phyloP scores from a whole-genome alignment of 2,113 vertebrate genomes.

The Eclectus roratus region DNA sequence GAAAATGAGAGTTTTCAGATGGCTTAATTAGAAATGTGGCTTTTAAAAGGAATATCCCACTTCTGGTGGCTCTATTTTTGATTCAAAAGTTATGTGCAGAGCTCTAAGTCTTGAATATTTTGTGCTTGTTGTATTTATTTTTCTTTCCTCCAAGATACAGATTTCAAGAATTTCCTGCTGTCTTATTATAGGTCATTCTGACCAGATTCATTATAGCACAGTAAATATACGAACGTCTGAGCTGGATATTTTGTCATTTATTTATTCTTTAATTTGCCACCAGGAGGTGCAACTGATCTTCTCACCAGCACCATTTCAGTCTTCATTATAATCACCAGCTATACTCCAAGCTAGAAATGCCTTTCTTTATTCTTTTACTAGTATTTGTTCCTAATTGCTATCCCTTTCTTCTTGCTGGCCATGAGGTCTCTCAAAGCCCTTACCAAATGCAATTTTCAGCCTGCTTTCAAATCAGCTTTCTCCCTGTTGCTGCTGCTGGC shows the following conservation, averaged over 20 bases:
- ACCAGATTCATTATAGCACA: not conserved
- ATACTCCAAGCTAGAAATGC: not conserved
- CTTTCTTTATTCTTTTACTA: not conserved
- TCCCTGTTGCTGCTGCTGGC: not conserved
- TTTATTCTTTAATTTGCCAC: not conserved
- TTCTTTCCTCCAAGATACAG: not conserved
- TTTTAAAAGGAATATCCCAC: not conserved
- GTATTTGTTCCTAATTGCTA: not conserved
- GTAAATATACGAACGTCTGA: not conserved
- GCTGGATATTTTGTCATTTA: not conserved
- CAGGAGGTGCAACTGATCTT: constrained; percentile 21
- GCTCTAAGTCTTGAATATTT: not conserved
- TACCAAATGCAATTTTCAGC: not conserved
- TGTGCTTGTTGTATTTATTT: not conserved
- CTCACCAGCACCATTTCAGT: not conserved
- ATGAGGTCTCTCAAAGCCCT: not conserved
- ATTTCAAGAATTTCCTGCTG: not conserved
- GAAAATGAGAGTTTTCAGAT: not conserved
- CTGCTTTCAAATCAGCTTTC: not conserved
- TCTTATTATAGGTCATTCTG: not conserved
- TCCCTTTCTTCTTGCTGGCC: not conserved
- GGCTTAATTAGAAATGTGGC: not conserved
- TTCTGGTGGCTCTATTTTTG: not conserved
- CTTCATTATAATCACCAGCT: not conserved
- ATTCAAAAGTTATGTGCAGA: not conserved